Percentiles rank a stretch among this genome's conserved stretches.
These are phyloP conservation scores for Helicolenus hilgendorfi DNA, from an alignment of 2,797 vertebrate genomes.

Conservation along the genomic window DNA sequence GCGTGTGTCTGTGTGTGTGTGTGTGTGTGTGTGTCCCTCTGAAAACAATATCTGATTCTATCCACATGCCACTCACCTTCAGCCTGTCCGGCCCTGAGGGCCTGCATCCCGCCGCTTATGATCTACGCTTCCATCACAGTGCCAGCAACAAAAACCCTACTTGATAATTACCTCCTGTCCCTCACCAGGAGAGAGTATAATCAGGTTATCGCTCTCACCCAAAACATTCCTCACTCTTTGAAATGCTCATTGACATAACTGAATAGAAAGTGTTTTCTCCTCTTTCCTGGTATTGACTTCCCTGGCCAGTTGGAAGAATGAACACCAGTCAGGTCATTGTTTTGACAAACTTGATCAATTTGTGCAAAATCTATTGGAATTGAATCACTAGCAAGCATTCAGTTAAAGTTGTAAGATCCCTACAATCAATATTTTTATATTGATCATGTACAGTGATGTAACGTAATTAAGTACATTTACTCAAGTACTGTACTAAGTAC, in stretches of 20 bases:
- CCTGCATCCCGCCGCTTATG: slow-evolving; percentile 59
- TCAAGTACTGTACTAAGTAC: too few species aligned
- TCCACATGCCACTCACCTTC: slow-evolving; percentile 83
- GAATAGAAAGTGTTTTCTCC: slow-evolving; percentile 49
- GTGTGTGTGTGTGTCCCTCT: slow-evolving; percentile 73
- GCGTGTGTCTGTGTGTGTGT: slow-evolving; percentile 72
- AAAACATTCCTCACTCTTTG: slow-evolving; percentile 75
- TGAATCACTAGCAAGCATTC: background rate
- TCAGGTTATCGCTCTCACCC: slow-evolving; percentile 80
- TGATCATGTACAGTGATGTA: background rate
- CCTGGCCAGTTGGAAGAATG: background rate
- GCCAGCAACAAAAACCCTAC: slow-evolving; percentile 59
- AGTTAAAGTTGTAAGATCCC: background rate
- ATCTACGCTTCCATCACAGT: slow-evolving; percentile 66
- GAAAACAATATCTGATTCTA: slow-evolving; percentile 87
- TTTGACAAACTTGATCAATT: slow-evolving; percentile 37
- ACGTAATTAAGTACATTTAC: too few species aligned
- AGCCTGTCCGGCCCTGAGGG: slow-evolving; percentile 58
- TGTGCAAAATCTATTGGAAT: slow-evolving; percentile 30
- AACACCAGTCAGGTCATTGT: background rate
- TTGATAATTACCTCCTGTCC: slow-evolving; percentile 82
- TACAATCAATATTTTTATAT: background rate
- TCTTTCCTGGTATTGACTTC: slow-evolving; percentile 38
- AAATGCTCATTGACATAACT: slow-evolving; percentile 67
- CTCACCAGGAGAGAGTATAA: slow-evolving; percentile 72